Percentiles rank a stretch among this genome's conserved stretches.
Evolutionary conservation across 92 coral and sea anemone species (phyloP).

Genomic region (Ricordea florida): DNA sequence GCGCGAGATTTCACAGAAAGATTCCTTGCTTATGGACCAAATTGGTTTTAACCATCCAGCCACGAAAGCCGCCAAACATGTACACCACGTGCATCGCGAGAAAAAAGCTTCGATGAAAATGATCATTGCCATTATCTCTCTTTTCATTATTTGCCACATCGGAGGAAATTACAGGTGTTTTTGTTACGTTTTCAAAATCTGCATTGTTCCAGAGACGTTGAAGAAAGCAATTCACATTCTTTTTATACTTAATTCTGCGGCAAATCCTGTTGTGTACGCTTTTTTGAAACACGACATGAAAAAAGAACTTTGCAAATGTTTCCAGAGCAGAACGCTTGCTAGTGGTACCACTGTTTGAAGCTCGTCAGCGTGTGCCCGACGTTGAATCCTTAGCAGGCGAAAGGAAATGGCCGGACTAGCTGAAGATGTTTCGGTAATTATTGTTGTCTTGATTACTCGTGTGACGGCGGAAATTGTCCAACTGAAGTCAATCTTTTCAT

Average conservation of each 20-base stretch:
- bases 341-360: no score
- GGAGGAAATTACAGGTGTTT: slow-evolving; percentile 31
- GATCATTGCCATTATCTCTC: neutral
- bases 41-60: neutral
- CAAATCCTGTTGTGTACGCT: slow-evolving; percentile 13
- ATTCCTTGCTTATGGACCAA: neutral
- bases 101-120: slow-evolving; percentile 9
- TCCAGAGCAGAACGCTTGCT: no score
- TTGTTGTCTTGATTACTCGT: no score
- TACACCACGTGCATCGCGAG: neutral
- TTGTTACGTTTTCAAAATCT: slow-evolving; percentile 12
- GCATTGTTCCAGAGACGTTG: neutral
- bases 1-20: neutral
- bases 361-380: no score
- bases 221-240: neutral
- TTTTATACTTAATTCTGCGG: slow-evolving; percentile 13
- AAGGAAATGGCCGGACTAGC: no score
- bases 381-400: no score
- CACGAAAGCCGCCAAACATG: neutral
- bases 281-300: slow-evolving; percentile 14
- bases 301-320: no score
- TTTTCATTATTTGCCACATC: slow-evolving; percentile 16
- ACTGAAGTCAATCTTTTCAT: no score
- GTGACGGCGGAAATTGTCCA: no score
- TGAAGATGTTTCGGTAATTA: no score